A percentile compares a stretch with the other conserved stretches of the same genome.
These are phyloP conservation scores for Meandrina meandrites DNA, from an alignment of 92 coral and sea anemone species.

Conservation along the genomic window DNA sequence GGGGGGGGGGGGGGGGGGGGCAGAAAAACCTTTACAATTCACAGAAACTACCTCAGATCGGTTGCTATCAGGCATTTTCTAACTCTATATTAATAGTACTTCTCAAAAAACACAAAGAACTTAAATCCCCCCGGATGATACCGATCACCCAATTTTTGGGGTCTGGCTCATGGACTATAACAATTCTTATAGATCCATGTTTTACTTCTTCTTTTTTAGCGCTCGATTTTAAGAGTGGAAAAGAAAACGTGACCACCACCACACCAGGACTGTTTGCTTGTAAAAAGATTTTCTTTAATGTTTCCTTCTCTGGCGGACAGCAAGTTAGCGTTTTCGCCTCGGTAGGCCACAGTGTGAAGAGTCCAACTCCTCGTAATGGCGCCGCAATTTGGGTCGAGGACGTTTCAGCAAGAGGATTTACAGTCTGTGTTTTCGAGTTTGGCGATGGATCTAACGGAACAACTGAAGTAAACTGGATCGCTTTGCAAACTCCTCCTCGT, in stretches of 20 bases:
- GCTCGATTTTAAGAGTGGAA: no score
- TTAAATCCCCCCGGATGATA: no score
- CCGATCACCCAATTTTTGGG: no score
- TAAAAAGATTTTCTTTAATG: background rate
- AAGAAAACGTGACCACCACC: background rate
- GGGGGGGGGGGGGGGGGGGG: no score
- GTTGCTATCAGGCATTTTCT: no score
- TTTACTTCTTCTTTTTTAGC: no score
- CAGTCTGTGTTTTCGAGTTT: background rate
- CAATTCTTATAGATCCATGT: no score
- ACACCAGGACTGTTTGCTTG: background rate
- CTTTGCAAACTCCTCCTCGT: background rate
- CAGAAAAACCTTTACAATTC: no score
- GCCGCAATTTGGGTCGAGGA: slow-evolving; percentile 7
- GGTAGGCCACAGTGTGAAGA: background rate
- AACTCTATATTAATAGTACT: no score
- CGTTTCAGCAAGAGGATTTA: background rate
- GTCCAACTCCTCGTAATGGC: background rate
- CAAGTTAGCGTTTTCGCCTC: background rate
- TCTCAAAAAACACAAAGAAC: no score
- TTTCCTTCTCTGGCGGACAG: background rate
- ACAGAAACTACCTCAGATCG: no score
- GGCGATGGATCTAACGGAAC: background rate
- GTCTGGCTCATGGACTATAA: no score
- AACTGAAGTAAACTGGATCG: slow-evolving; percentile 14